Evolutionary conservation across 2,113 vertebrate genomes (phyloP), one percentile per base, ranked within the genome.

Genomic region (Cyphomyrus plagiostoma): DNA sequence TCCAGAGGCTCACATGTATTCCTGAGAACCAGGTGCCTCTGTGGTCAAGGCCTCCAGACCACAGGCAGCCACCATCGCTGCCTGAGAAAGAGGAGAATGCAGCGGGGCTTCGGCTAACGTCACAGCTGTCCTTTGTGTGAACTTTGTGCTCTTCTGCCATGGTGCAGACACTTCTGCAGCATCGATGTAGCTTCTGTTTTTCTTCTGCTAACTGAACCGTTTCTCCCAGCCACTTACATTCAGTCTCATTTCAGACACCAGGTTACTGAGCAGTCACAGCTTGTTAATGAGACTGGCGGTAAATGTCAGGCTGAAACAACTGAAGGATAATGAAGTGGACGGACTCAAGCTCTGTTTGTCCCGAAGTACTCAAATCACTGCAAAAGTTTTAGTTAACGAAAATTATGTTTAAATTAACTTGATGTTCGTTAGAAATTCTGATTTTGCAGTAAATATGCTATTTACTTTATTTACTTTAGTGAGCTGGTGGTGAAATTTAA

Each of bases 171-270:
- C 77, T 53, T 19, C 74, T 87, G 10, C 26, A 3, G 52, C 39
- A 70, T 91, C 92, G 74, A 91, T 83, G 83, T 88, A 93, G 89
- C 92, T 93, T 89, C 8, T 90, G 62, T 66, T 26, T 49, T 70
- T 77, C 46, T 19, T 35, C 45, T 23, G 26, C 70, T 49, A 6
- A 88, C 53, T 53, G 1, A 88, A 49, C 48, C 0, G 3, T n/a
- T 86, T 74, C 13, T 62, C 52, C 52, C 3, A 23, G 26, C 48
- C 15, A 9, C 6, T 42, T 42, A 21, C 10, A 17, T n/a, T 4
- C 42, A 86, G 21, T 87, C 11, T 39, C 49, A 42, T n/a, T n/a
- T 56, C 4, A 6, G 17, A 45, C 53, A 15, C 21, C 10, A 8
- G 26, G 23, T 52, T 53, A 23, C n/a, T 80, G n/a, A 50, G 11